Evolutionary conservation across 2,888 invertebrate species (phyloP), one percentile per base, ranked within the genome.

Genomic region (Ligdia adustata): DNA sequence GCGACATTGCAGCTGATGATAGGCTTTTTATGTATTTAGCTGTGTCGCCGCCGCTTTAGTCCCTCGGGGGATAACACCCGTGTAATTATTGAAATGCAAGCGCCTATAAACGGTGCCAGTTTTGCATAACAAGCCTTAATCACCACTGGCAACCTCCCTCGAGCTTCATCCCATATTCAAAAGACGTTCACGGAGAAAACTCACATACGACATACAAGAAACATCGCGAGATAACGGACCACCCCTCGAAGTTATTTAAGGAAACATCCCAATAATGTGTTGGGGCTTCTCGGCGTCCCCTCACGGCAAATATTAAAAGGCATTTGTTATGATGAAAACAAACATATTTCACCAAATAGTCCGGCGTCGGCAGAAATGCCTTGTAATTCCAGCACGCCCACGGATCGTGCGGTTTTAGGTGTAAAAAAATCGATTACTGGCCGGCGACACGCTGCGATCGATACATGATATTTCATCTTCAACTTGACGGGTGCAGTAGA

Each of bases 341-440:
- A 81, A 88, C 80, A 88, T 89, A 89, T 84, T 82, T 89, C 78
- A 87, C 71, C 63, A 77, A 76, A 80, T 75, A 69, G 77, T 71
- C 74, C 72, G 79, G 69, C 66, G 71, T 75, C 85, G 82, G 80
- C 85, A 87, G 80, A 88, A 84, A 77, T 69, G 84, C 82, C 85
- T 87, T 78, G 84, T 88, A 83, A 87, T 81, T 72, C 73, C 71
- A 66, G 67, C 66, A 84, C 89, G 85, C 87, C 88, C 82, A 84
- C 86, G 64, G 78, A 69, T 77, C 79, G 72, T 82, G 88, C 81
- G 83, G 86, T 87, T 88, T 83, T 80, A 88, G 86, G 90, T 90
- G 90, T 90, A 90, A 90, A 90, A 88, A 90, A 90, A 84, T 88
- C 88, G 86, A 89, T 90, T 89, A 86, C 79, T 80, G 75, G 72